Percentiles rank a stretch among this genome's conserved stretches.
These are phyloP conservation scores for Acomys russatus DNA, from an alignment of 2,797 vertebrate genomes.

Conservation along the genomic window DNA sequence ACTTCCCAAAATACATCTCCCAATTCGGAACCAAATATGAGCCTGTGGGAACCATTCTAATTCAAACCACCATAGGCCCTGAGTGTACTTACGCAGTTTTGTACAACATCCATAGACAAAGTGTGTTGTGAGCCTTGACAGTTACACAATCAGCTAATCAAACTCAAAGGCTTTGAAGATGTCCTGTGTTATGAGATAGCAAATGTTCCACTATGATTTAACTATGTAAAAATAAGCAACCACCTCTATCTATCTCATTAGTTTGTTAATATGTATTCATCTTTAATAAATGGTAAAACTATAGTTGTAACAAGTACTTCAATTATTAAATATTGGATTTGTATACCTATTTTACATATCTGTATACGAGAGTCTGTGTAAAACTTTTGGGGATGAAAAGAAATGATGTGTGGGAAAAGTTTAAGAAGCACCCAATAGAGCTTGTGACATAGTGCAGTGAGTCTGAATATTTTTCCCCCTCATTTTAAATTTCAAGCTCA, in stretches of 20 bases:
- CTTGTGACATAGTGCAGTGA: slow-evolving; percentile 31
- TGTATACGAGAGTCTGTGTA: background rate
- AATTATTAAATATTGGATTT: background rate
- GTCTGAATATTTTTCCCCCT: background rate
- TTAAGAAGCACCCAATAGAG: background rate
- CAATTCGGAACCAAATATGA: background rate
- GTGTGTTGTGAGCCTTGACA: background rate
- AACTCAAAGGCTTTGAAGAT: background rate
- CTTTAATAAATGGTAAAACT: background rate
- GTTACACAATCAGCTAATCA: background rate
- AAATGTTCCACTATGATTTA: background rate
- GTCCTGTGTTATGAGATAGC: background rate
- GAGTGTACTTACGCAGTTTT: background rate
- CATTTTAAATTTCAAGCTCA: slow-evolving; percentile 11
- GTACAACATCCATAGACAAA: background rate
- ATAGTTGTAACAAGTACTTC: background rate
- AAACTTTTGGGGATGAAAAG: background rate
- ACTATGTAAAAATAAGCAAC: background rate
- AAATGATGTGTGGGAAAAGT: background rate
- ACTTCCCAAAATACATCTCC: background rate
- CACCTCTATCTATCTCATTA: background rate
- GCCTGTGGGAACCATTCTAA: background rate
- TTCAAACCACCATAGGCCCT: background rate
- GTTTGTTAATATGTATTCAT: background rate
- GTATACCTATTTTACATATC: background rate